Base-by-base conservation (phyloP, 2,113 vertebrate species). In the Argyrosomus japonicus region DNA sequence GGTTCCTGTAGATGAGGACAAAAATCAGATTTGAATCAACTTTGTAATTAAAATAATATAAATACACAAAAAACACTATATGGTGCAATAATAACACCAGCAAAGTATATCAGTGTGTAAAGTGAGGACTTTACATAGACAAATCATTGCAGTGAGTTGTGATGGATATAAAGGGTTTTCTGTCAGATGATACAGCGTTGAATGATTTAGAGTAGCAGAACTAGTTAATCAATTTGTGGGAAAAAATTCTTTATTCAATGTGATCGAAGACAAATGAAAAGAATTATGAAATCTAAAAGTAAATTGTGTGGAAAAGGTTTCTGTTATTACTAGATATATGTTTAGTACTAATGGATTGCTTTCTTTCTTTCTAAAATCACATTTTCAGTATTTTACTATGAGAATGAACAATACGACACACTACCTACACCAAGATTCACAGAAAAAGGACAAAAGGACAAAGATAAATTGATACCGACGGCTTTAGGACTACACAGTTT, bases 1-100 rank as follows among this genome's bases (percentile, higher is more conserved):
- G 91, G 86, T 72, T 90, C 89, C 87, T 95, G 82, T 93, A 92
- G 58, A 89, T 86, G 57, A 79, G 13, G 7, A 36, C 3, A 7
- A 2, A 73, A 29, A 67, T 50, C 56, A 65, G 13, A 40, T 36
- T 8, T 36, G 36, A 36, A 36, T 18, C 19, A 11, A 36, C 40
- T 51, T 19, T 51, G 36, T 84, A 54, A 6, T 14, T 40, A 14
- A 14, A 57, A 12, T 12, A n/a, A 63, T 63, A 58, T 18, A 18
- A 13, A 56, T 21, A 12, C 9, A 60, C 48, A 50, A 29, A 50
- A 74, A 50, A 36, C 18, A 18, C n/a, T 13, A 48, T 6, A 48
- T 1, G 17, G 25, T 36, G 70, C 10, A 61, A 18, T n/a, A 23
- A 8, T 12, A 23, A 36, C 19, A 23, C 3, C 45, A 54, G 21